Conservation (phyloP, 2,888 invertebrate genomes). For the Ferrisia virgata region DNA sequence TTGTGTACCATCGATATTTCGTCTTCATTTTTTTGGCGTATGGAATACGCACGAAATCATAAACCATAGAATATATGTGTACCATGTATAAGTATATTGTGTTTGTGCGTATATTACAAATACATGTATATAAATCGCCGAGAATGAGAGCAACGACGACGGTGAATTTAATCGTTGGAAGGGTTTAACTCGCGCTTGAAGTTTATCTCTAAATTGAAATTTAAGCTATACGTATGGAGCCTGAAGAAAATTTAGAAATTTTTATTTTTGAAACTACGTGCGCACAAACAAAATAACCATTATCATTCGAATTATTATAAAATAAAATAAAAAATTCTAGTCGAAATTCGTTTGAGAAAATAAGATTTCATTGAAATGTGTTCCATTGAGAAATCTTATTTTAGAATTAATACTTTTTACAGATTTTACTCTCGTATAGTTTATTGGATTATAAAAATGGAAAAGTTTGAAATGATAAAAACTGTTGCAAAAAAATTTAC, state of each 20-base stretch:
- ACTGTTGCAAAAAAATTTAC: not conserved
- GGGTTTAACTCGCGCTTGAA: not conserved
- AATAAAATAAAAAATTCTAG: not conserved
- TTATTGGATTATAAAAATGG: slow-evolving; percentile 6
- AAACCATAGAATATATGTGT: not conserved
- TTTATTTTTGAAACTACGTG: too few species aligned
- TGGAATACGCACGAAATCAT: not conserved
- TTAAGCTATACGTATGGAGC: too few species aligned
- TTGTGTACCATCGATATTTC: not conserved
- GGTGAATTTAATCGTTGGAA: not conserved
- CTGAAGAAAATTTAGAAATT: not conserved
- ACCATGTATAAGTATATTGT: too few species aligned
- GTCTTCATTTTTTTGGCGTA: not conserved
- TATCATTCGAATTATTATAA: not conserved
- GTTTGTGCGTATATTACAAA: too few species aligned
- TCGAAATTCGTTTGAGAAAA: not conserved
- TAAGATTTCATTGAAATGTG: not conserved
- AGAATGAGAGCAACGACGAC: too few species aligned
- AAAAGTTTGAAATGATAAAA: not conserved
- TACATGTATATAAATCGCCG: not conserved
- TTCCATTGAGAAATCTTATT: not conserved
- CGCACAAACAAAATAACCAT: not conserved
- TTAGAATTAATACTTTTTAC: not conserved
- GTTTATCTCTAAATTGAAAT: not conserved
- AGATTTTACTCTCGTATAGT: not conserved